Percentiles rank a stretch among this genome's conserved stretches.
Conservation (phyloP, 1,140 invertebrate species). For the Theocolax elegans region DNA sequence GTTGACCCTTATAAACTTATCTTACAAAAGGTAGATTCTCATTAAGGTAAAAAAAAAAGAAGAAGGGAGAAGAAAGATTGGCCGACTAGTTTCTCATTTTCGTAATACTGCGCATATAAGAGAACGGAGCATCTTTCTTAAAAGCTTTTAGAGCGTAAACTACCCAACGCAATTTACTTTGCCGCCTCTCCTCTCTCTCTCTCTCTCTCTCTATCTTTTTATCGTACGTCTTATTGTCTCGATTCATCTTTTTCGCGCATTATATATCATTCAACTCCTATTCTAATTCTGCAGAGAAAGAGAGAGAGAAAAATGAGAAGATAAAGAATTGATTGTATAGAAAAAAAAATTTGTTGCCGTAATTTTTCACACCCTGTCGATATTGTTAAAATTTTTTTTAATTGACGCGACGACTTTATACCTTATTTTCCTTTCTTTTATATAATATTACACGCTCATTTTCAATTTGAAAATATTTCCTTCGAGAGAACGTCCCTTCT, state of each 20-base stretch:
- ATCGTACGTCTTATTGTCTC: constrained; percentile 14
- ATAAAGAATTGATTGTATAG: too few relatives aligned
- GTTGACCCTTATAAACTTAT: constrained; percentile 16
- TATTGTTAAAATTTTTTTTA: too few relatives aligned
- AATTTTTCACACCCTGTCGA: too few relatives aligned
- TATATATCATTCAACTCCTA: not conserved
- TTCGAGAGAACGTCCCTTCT: too few relatives aligned
- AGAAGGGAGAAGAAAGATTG: too few relatives aligned
- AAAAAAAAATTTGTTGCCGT: too few relatives aligned
- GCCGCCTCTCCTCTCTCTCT: not conserved
- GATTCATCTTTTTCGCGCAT: constrained; percentile 19
- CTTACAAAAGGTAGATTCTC: constrained; percentile 26
- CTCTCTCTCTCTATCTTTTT: not conserved
- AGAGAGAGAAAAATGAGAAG: too few relatives aligned
- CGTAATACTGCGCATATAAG: not conserved
- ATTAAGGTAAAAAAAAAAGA: constrained; percentile 35
- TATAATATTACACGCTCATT: too few relatives aligned
- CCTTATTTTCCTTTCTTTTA: too few relatives aligned
- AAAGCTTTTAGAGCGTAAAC: constrained; percentile 37
- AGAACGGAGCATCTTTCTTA: constrained; percentile 19
- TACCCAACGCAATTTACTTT: constrained; percentile 34
- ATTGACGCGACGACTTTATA: too few relatives aligned
- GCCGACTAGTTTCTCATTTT: constrained; percentile 11
- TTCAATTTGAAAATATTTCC: too few relatives aligned
- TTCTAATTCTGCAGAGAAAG: constrained; percentile 24